Base-by-base conservation (phyloP, 2,797 vertebrate species). In the Crypturellus tataupa region DNA sequence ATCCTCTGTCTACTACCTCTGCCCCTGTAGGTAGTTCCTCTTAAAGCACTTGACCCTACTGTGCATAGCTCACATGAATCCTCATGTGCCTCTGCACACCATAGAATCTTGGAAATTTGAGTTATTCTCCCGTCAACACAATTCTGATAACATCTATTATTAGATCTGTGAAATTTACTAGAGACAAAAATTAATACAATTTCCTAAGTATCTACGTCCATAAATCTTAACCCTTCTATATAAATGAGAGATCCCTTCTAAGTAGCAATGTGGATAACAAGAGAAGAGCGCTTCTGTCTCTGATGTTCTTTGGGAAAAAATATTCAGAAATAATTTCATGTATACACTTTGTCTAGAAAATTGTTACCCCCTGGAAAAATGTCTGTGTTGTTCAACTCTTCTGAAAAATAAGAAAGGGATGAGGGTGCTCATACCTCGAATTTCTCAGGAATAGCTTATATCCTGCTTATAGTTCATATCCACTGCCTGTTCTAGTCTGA, bases 401-500 rank as follows among this genome's bases (percentile, higher is more conserved):
- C 56, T 73, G 47, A 80, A 84, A 35, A 76, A 9, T 47, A 60
- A 79, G n/a, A 77, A 70, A 69, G 8, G 14, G 35, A 46, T 76
- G 24, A 65, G 33, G 76, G 29, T 69, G 14, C 70, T 84, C 49
- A 1, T 71, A 44, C 5, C 12, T 67, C 76, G 27, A 62, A 56
- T 91, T 86, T 94, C 85, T 67, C 42, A 71, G 47, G 47, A 81
- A 40, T 86, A 60, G n/a, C 42, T 84, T 79, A 75, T 86, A 47
- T 79, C n/a, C n/a, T n/a, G n/a, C n/a, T n/a, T 88, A 47, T 79
- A 67, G 37, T 86, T 92, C 55, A 7, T 76, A 79, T 20, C 39
- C 77, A 63, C 39, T 63, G 13, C n/a, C 0, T 0, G 47, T 84
- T 94, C 67, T 76, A 76, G 53, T 68, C 85, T 81, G 59, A 91